Evolutionary conservation across 2,888 invertebrate species (phyloP).

Genomic region (Eupithecia inturbata): DNA sequence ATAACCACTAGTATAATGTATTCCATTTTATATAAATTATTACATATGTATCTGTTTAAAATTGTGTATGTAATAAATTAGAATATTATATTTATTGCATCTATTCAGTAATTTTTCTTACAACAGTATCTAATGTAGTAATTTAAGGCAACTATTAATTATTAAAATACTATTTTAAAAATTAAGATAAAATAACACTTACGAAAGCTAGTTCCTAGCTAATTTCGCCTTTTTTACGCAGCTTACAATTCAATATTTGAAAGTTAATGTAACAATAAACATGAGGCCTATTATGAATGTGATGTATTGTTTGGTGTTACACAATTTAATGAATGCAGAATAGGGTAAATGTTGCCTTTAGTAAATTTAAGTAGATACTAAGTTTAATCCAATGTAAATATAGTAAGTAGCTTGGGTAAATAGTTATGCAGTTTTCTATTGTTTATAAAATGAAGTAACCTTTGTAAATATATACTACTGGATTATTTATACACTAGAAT

Average conservation of each 20-base stretch:
- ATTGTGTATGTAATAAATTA: background rate
- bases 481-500: constrained; percentile 63
- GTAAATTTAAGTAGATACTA: constrained; percentile 28
- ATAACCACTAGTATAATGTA: background rate
- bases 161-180: background rate
- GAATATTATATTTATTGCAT: background rate
- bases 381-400: constrained; percentile 43
- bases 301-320: constrained; percentile 16
- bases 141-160: background rate
- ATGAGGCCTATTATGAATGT: constrained; percentile 8
- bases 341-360: constrained; percentile 46
- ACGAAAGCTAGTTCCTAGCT: background rate
- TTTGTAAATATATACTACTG: constrained; percentile 71
- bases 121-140: background rate
- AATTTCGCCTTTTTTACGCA: background rate
- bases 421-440: constrained; percentile 66
- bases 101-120: background rate
- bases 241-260: background rate
- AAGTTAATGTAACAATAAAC: constrained; percentile 16
- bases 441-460: constrained; percentile 53
- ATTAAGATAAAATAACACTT: background rate
- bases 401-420: constrained; percentile 36
- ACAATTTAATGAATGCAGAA: constrained; percentile 24
- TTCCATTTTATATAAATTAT: background rate
- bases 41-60: background rate